Evolutionary conservation across 2,888 invertebrate genomes (phyloP), one percentile per base, ranked within the genome.

Genomic region (Mycalesis mineus): DNA sequence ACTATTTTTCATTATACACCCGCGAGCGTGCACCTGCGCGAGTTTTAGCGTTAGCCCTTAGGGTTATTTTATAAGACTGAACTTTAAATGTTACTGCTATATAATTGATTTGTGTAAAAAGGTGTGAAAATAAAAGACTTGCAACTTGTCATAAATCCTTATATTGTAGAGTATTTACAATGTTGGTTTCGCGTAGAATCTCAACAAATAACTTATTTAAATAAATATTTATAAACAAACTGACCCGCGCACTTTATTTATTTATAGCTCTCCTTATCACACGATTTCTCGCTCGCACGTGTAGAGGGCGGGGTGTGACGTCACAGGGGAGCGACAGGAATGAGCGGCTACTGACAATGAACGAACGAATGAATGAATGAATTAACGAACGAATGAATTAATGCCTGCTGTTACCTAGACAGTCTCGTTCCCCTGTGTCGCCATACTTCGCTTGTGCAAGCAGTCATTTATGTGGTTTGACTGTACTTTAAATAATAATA

Each of bases 181-280:
- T 71, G 72, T 76, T 77, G 77, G 55, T 57, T 72, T 77, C 49
- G 14, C 7, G 31, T 47, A 71, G 75, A 74, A 81, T 83, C 77
- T 84, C 81, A 84, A 88, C 83, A 77, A 84, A 77, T 81, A 83
- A 84, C 77, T 82, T 84, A 84, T 71, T 70, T 65, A 75, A 71
- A 81, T 78, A 81, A 83, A 83, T 81, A 79, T 72, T 70, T 72
- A 72, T 70, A 61, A 54, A 61, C 55, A 56, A 50, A 45, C 37
- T 31, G 37, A 57, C 31, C 52, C n/a, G 7, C 9, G 49, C 37
- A 49, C 37, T 39, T 15, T 22, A 15, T 47, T 45, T 33, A 33
- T 47, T 47, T 47, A 13, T 33, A 47, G 45, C 29, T 11, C 15
- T 33, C 47, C 15, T 33, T 45, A 7, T 5, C 33, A 33, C 29